Evolutionary conservation across 1,140 invertebrate species (phyloP), one percentile per base, ranked within the genome.

Genomic region (Magallana ariakensis): DNA sequence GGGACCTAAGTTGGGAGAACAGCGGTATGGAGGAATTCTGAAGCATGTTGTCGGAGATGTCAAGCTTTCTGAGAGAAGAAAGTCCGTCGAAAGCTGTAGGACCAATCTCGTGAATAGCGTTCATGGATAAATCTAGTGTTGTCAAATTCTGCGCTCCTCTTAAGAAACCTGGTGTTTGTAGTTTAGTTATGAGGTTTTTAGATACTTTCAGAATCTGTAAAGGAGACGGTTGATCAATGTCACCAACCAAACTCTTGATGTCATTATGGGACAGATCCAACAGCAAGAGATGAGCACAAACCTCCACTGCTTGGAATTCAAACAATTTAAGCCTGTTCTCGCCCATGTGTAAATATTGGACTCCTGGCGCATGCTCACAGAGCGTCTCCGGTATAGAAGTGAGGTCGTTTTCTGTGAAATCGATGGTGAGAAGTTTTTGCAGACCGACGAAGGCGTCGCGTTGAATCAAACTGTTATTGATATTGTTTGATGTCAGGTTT

Each of bases 371-470:
- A 19, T 62, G 58, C 6, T 26, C 15, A 70, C 85, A 89, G 8
- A 89, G 62, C 26, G 54, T 56, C 56, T 60, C 60, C 62, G 83
- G 87, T 33, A 87, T 13, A 1, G 55, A 46, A 1, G 82, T 86
- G 10, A 89, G 53, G n/a, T 85, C 60, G 53, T 89, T 89, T 8
- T 82, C 19, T 9, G 88, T 87, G n/a, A 89, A 16, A 58, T 89
- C 88, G 53, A 87, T 53, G 57, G 58, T 62, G 6, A 66, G 16
- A 19, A 89, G 13, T 54, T 84, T 70, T 16, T 2, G n/a, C 13
- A 75, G 82, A 11, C 83, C 85, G 16, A n/a, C 54, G 22, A 89
- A 89, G 0, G 85, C 88, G 57, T 81, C 81, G 2, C 26, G 22
- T 5, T 56, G 56, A 87, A 87, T 82, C 62, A 22, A 55, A 16